phyloP scores from a whole-genome alignment of 2,888 invertebrate species.

The Heliconius cydno region DNA sequence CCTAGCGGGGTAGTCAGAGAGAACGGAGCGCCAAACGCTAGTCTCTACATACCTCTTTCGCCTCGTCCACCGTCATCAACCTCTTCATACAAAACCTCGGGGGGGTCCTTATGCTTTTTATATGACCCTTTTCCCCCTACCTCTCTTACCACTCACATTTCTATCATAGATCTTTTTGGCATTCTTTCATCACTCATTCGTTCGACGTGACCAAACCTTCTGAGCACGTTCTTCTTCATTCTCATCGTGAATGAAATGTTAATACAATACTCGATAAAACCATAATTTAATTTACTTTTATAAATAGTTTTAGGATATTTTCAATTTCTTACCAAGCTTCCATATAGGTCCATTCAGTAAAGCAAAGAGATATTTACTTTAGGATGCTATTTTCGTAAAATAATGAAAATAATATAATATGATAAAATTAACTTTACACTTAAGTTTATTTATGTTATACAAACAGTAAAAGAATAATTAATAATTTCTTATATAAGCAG shows the following conservation, averaged over 20 bases:
- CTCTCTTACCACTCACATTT: too few relatives aligned
- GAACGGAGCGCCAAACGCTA: too few relatives aligned
- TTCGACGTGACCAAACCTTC: too few relatives aligned
- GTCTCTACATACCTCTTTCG: too few relatives aligned
- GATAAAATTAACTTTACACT: not conserved
- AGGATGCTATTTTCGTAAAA: not conserved
- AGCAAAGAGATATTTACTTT: not conserved
- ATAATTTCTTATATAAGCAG: not conserved
- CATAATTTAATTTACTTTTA: not conserved
- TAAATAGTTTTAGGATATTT: not conserved
- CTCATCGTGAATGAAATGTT: not conserved
- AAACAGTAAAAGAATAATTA: not conserved
- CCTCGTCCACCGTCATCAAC: too few relatives aligned
- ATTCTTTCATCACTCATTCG: too few relatives aligned
- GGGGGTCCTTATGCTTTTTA: too few relatives aligned
- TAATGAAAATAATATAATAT: not conserved
- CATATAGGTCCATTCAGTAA: not conserved
- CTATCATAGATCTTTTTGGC: too few relatives aligned
- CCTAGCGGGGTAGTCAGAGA: too few relatives aligned
- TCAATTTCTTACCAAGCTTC: not conserved
- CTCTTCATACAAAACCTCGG: too few relatives aligned
- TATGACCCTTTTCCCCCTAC: too few relatives aligned
- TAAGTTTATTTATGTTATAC: not conserved
- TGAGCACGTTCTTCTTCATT: too few relatives aligned
- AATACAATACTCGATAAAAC: not conserved